phyloP scores from a whole-genome alignment of 2,797 vertebrate genomes.

The Taenioides sp. region DNA sequence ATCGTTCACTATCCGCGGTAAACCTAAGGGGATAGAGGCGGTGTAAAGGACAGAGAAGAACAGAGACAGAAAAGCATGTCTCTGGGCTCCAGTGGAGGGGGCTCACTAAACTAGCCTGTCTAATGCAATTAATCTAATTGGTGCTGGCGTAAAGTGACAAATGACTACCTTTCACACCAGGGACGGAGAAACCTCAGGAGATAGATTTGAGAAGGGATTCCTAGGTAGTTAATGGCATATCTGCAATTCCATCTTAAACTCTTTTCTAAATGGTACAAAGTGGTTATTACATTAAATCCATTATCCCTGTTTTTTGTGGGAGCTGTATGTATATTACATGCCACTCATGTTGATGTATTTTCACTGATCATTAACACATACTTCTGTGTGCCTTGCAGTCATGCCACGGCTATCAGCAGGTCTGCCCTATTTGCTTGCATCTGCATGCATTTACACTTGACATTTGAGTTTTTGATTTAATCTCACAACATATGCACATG shows the following conservation, averaged over 20 bases:
- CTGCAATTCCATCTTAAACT: constrained; percentile 56
- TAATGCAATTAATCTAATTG: constrained; percentile 80
- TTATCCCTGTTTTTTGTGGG: constrained; percentile 28
- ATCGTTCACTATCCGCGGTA: constrained; percentile 56
- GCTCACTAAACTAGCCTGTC: constrained; percentile 72
- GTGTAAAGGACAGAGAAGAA: constrained; percentile 54
- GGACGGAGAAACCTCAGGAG: constrained; percentile 72
- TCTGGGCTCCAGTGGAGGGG: constrained; percentile 76
- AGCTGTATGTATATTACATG: constrained; percentile 21
- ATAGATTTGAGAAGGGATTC: constrained; percentile 64
- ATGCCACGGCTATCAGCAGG: constrained; percentile 44
- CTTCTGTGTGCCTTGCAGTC: constrained; percentile 32
- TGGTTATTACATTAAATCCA: constrained; percentile 37
- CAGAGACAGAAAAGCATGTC: constrained; percentile 71
- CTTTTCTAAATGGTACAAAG: constrained; percentile 41
- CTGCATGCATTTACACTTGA: constrained; percentile 71
- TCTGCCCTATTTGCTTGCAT: constrained; percentile 53
- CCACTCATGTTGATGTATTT: constrained; percentile 20
- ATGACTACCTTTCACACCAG: constrained; percentile 91
- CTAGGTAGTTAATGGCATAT: constrained; percentile 63
- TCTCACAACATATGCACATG: constrained; percentile 68
- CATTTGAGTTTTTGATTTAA: constrained; percentile 76
- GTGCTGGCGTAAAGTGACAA: constrained; percentile 84
- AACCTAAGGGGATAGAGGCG: constrained; percentile 51
- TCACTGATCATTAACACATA: constrained; percentile 34